Evolutionary conservation across 2,113 vertebrate genomes (phyloP).

Genomic region (Nannospalax galili): DNA sequence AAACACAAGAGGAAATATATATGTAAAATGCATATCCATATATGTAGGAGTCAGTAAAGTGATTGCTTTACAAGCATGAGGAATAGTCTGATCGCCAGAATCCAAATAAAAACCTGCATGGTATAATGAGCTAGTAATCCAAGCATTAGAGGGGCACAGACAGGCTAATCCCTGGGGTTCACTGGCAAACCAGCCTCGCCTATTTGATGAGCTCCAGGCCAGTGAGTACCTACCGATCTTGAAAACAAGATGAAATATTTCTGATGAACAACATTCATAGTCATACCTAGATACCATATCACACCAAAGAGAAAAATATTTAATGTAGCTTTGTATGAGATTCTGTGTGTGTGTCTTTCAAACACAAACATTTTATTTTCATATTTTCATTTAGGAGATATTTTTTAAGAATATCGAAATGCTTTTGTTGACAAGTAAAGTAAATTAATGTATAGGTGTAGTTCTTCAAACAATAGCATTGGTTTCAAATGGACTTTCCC

Average conservation of each 20-base stretch:
- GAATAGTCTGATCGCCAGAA: background rate
- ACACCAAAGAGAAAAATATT: background rate
- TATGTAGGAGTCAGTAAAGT: background rate
- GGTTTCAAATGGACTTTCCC: background rate
- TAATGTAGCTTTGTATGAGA: background rate
- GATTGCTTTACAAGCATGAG: background rate
- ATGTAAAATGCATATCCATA: background rate
- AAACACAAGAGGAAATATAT: background rate
- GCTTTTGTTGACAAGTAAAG: background rate
- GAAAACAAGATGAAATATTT: background rate
- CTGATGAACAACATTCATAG: background rate
- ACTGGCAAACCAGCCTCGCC: background rate
- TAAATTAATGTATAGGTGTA: background rate
- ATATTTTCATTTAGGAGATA: background rate
- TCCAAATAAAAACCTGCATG: background rate
- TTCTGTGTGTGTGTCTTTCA: background rate
- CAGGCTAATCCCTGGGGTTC: background rate
- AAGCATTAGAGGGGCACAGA: background rate
- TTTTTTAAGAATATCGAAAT: background rate
- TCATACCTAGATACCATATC: background rate
- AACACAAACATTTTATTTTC: background rate
- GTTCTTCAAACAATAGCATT: background rate
- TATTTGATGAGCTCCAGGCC: background rate
- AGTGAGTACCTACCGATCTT: background rate
- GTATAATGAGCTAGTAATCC: background rate